phyloP scores from a whole-genome alignment of 2,113 vertebrate species.

The Opisthocomus hoazin region DNA sequence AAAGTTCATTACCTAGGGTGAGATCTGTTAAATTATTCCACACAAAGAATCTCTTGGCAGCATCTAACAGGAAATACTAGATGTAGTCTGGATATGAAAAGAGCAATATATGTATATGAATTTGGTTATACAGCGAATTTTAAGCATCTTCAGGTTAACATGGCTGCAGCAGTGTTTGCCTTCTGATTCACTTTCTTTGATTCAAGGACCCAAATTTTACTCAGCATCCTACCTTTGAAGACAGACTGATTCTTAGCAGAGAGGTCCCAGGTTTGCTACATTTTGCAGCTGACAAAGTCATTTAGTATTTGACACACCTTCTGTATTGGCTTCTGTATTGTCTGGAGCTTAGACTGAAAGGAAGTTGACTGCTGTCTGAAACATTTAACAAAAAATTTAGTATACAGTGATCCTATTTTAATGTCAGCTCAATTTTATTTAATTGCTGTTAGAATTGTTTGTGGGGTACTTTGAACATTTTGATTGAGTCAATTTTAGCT shows the following conservation, averaged over 20 bases:
- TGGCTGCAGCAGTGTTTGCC: not conserved
- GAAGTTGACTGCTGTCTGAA: not conserved
- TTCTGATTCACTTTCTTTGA: not conserved
- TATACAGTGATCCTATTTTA: not conserved
- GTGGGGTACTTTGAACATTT: not conserved
- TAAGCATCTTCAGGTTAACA: not conserved
- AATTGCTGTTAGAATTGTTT: not conserved
- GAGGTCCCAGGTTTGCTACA: not conserved
- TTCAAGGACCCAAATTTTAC: not conserved
- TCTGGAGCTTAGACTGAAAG: not conserved
- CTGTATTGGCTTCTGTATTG: not conserved
- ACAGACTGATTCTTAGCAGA: not conserved
- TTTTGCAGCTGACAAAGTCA: not conserved
- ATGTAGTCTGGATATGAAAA: not conserved
- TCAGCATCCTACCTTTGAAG: not conserved
- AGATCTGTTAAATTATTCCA: not conserved
- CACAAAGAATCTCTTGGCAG: not conserved
- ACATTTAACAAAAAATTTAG: not conserved
- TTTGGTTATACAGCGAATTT: rapidly evolving
- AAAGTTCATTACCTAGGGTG: not conserved
- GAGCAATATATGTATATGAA: not conserved
- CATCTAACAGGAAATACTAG: not conserved
- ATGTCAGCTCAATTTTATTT: not conserved
- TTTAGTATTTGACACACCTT: not conserved
- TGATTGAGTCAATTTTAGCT: not conserved